phyloP scores from a whole-genome alignment of 2,888 invertebrate species.

The Belgica antarctica region DNA sequence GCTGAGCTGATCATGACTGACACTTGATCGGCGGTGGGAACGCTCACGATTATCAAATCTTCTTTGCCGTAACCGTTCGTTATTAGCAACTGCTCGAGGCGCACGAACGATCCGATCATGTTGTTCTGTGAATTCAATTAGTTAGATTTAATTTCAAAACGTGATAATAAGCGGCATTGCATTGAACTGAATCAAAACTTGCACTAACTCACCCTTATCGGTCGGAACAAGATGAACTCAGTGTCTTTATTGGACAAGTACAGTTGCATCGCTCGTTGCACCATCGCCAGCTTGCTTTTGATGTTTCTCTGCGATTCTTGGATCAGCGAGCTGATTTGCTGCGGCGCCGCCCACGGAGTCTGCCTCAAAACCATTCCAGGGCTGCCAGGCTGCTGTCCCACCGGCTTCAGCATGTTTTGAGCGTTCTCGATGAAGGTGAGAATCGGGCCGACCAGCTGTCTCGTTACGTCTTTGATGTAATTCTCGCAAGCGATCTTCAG shows the following conservation, averaged over 20 bases:
- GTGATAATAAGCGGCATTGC: neutral
- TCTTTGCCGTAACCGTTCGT: slow-evolving; percentile 76
- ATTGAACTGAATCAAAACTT: slow-evolving; percentile 36
- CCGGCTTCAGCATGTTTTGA: slow-evolving; percentile 48
- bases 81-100: slow-evolving; percentile 73
- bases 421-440: slow-evolving; percentile 73
- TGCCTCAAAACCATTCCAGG: slow-evolving; percentile 51
- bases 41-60: slow-evolving; percentile 78
- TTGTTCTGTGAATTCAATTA: slow-evolving; percentile 64
- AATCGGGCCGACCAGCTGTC: slow-evolving; percentile 72
- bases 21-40: slow-evolving; percentile 91
- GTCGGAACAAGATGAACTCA: slow-evolving; percentile 92
- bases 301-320: slow-evolving; percentile 76
- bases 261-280: slow-evolving; percentile 89
- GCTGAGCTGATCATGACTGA: slow-evolving; percentile 82
- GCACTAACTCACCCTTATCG: slow-evolving; percentile 69
- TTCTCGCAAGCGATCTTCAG: slow-evolving; percentile 85
- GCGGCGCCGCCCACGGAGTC: slow-evolving; percentile 67
- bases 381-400: neutral
- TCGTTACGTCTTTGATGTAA: slow-evolving; percentile 78
- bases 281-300: slow-evolving; percentile 71
- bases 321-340: slow-evolving; percentile 69
- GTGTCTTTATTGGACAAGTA: slow-evolving; percentile 96
- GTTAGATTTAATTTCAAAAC: slow-evolving; percentile 32
- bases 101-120: slow-evolving; percentile 82